Percentiles rank a stretch among this genome's conserved stretches.
phyloP scores from a whole-genome alignment of 2,888 invertebrate species.

The Melipona bicolor region DNA sequence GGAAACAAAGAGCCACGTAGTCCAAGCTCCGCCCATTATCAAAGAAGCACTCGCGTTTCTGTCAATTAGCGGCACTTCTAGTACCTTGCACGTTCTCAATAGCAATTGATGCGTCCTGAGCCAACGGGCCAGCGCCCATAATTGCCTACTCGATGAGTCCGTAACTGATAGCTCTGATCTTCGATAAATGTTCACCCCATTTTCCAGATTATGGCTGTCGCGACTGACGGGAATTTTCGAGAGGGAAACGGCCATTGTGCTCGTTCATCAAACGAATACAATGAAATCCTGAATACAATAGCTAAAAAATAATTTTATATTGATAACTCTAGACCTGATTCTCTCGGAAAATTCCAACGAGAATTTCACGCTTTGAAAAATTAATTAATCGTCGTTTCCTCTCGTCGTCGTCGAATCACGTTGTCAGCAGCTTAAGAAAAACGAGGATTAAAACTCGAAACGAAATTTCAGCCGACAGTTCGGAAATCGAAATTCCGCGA shows the following conservation, averaged over 20 bases:
- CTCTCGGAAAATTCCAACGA: no score
- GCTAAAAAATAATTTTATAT: no score
- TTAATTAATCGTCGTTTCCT: no score
- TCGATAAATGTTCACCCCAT: neutral
- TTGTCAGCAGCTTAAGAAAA: neutral
- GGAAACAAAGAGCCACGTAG: neutral
- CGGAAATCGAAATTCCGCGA: neutral
- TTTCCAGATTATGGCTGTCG: neutral
- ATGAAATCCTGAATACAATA: no score
- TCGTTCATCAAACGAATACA: no score
- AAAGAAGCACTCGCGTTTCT: conserved; percentile 1
- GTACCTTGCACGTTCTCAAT: neutral
- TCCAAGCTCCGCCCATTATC: neutral
- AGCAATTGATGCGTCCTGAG: neutral
- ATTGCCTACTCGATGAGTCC: neutral
- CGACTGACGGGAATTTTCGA: neutral
- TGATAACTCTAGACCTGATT: no score
- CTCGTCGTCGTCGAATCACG: no score
- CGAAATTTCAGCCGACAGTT: neutral
- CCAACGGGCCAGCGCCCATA: neutral
- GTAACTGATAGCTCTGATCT: neutral
- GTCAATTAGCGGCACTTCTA: neutral
- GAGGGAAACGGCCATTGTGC: neutral
- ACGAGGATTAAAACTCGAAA: neutral
- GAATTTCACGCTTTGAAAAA: no score